These are phyloP conservation scores for Silurus glanis DNA, from an alignment of 2,113 vertebrate genomes.

Conservation along the genomic window DNA sequence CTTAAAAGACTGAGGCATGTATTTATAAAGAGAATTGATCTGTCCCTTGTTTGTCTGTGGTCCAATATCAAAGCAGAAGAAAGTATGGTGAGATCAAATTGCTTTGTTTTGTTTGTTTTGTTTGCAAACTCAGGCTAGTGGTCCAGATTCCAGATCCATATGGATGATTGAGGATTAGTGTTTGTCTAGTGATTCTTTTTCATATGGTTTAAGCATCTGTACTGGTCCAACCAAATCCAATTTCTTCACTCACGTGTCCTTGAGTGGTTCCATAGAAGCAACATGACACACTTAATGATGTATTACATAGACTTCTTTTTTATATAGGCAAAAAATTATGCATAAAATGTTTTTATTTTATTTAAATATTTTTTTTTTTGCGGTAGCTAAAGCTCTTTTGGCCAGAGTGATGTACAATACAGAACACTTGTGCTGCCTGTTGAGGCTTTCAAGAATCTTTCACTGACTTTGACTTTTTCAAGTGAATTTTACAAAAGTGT, in stretches of 20 bases:
- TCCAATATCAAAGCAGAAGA: background rate
- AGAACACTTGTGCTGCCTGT: background rate
- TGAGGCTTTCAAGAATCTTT: background rate
- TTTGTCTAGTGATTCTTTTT: background rate
- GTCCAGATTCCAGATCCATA: background rate
- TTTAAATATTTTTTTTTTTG: background rate
- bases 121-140: background rate
- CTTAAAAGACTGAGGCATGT: background rate
- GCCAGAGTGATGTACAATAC: background rate
- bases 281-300: background rate
- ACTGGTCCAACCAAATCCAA: background rate
- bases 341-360: background rate
- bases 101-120: background rate
- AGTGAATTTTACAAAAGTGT: background rate
- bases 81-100: background rate
- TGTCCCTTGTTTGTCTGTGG: conserved; percentile 37
- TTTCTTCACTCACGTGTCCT: background rate
- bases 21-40: background rate
- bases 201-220: background rate
- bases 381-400: background rate
- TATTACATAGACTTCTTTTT: background rate
- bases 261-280: background rate
- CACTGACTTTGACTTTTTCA: background rate
- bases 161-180: background rate
- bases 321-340: background rate